Percentiles rank a stretch among this genome's conserved stretches.
These are phyloP conservation scores for Microcaecilia unicolor DNA, from an alignment of 2,797 vertebrate genomes.

Conservation along the genomic window DNA sequence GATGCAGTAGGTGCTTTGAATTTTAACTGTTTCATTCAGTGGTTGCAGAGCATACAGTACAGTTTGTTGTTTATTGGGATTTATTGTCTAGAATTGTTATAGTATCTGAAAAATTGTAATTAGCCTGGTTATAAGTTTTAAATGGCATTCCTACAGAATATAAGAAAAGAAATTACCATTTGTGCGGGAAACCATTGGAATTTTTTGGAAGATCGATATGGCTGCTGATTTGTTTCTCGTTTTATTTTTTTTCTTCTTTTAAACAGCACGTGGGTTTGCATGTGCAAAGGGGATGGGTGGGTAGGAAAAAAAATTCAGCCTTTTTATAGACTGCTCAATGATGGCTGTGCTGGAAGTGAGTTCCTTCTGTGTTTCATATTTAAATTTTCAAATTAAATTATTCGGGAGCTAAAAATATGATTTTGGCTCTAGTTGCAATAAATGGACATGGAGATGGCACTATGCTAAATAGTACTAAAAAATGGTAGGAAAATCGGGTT, in stretches of 20 bases:
- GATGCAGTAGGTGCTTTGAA: neutral
- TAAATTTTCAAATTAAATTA: neutral
- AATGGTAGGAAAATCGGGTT: constrained; percentile 24
- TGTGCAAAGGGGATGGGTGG: neutral
- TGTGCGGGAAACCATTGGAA: neutral
- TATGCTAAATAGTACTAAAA: constrained; percentile 8
- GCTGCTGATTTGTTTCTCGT: neutral
- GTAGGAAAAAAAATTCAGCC: neutral
- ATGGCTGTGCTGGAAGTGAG: neutral
- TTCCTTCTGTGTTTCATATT: neutral
- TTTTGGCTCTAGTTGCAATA: neutral
- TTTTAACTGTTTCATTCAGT: neutral
- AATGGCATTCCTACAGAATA: neutral
- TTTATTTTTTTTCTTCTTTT: neutral
- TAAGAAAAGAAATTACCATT: neutral
- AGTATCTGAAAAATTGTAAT: neutral
- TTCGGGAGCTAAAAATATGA: neutral
- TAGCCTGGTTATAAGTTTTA: neutral
- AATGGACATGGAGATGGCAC: neutral
- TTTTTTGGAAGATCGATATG: neutral
- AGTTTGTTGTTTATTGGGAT: too few species aligned
- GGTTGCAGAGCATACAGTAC: neutral
- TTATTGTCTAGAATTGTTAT: neutral
- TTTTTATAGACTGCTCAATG: neutral
- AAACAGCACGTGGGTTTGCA: neutral